Evolutionary conservation across 2,888 invertebrate species (phyloP).

Genomic region (Gandaritis pyraliata): DNA sequence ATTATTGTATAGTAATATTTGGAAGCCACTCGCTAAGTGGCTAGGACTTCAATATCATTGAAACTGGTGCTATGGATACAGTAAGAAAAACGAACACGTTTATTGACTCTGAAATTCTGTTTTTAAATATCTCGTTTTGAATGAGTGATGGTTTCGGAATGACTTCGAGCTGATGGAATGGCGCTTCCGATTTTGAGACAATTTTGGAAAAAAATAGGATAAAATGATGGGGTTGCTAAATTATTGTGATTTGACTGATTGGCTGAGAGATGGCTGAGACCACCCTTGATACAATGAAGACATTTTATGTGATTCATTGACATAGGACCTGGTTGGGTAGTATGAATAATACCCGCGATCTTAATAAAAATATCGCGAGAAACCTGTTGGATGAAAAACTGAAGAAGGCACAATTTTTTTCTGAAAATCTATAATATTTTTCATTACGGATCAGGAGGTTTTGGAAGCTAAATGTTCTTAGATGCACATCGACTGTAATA

Average conservation of each 20-base stretch:
- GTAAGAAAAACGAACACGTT: constrained; percentile 76
- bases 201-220: constrained; percentile 20
- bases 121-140: constrained; percentile 73
- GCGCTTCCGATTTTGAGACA: constrained; percentile 60
- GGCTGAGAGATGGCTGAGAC: no score
- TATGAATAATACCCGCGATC: no score
- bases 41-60: background rate
- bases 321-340: background rate
- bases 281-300: constrained; percentile 36
- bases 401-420: no score
- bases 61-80: no score
- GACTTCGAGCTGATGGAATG: constrained; percentile 69
- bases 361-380: no score
- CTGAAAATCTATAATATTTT: no score
- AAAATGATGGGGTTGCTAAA: constrained; percentile 33
- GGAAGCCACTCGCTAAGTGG: no score
- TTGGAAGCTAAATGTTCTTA: no score
- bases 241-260: constrained; percentile 29
- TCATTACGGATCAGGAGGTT: no score
- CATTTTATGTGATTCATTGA: background rate
- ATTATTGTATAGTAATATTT: no score
- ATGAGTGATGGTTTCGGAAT: constrained; percentile 80
- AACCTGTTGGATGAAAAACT: no score
- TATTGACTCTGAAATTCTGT: constrained; percentile 76
- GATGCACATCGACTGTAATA: no score